Evolutionary conservation across 2,797 vertebrate species (phyloP), one percentile per base, ranked within the genome.

Genomic region (Cetoscarus ocellatus): DNA sequence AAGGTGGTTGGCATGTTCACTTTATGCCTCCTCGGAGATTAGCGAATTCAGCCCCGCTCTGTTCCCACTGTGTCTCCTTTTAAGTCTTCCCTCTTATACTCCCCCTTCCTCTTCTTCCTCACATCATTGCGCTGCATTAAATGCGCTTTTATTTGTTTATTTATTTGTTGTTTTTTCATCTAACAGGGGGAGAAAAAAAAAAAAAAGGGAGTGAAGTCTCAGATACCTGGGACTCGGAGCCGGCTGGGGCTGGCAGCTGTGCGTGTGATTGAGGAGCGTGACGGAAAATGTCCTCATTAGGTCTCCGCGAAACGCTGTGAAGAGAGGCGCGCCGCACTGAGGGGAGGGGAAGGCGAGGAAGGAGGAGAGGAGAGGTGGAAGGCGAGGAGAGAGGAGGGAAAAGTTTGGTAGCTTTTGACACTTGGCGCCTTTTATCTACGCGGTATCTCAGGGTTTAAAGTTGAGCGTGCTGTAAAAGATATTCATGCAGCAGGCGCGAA

Each of bases 251-350:
- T 90, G 86, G 90, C 85, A 91, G 78, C 90, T 79, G 90, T 59
- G 90, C 17, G 70, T 91, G 86, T 93, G 94, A 95, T 94, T 93
- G 94, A 95, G 92, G 89, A 91, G 89, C 84, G 86, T 93, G 94
- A 95, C 94, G 94, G 94, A 93, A 27, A 93, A 94, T 93, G 93
- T 94, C 92, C 95, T 95, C 93, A 95, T 95, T 95, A 94, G 93
- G 90, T 91, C 89, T 90, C 86, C 86, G 86, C 88, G 27, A 91
- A 92, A 92, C 86, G 89, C 80, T 77, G 87, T 77, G 87, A 92
- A 89, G 91, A 90, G 89, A 86, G 82, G 73, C 69, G 62, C 34
- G 81, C 60, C 62, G 88, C 89, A 70, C 75, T 69, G 79, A 84
- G 70, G 69, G 70, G 73, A 72, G 79, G 81, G 84, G 67, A 73